Evolutionary conservation across 1,140 invertebrate species (phyloP), one percentile per base, ranked within the genome.

Genomic region (Zaprionus taronus): DNA sequence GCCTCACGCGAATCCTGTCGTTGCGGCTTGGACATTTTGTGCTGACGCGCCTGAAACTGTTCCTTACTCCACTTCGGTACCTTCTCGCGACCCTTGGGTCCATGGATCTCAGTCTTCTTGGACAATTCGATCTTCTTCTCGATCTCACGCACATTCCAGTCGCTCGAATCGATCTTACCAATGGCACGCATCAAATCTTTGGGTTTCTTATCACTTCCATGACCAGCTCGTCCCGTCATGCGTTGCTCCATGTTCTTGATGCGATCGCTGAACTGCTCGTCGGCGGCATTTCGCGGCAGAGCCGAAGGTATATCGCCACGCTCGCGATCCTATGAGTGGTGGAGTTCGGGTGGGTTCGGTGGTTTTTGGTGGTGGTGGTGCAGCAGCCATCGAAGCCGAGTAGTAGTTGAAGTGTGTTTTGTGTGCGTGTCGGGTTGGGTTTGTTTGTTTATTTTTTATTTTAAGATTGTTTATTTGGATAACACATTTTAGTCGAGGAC

Each of bases 141-240:
- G 26, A 98, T 97, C 92, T 97, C 95, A 76, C 97, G 96, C 4
- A 98, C 95, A 93, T 98, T 98, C 98, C 98, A 99, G 93, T 99
- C 98, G 49, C 95, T 96, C 76, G 96, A 96, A 85, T 98, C 97
- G 63, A 98, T 97, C 94, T 97, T 97, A 79, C 97, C 97, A 72
- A 98, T 97, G 20, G 97, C 96, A 64, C 97, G 94, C 89, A 97
- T 94, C 53, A 98, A 93, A 93, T 98, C 97, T 93, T 96, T 97
- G 1, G 97, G 97, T 91, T 97, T 98, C 80, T 97, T 97, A 2
- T 96, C 95, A 1, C 94, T 93, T 0, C 94, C 92, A 1, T 93
- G 82, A 6, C 94, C 92, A 17, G 93, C 83, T 61, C 93, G 72
- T 79, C 93, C 62, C 60, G 94, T 93, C 83, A 96, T 93, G 81